phyloP scores from a whole-genome alignment of 2,888 invertebrate species.

The Automeris io region DNA sequence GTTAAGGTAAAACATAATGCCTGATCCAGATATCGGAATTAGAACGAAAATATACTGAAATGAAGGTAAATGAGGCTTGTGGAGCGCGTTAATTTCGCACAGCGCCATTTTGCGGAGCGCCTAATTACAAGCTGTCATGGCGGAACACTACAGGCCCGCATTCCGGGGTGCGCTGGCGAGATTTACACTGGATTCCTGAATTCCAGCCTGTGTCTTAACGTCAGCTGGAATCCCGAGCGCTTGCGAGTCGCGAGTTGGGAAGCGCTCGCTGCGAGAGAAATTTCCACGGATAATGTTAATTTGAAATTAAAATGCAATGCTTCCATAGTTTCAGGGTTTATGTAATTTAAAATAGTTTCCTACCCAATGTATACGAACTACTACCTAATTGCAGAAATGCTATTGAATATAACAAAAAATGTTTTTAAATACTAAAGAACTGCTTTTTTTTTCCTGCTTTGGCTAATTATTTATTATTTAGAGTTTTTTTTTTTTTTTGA shows the following conservation, averaged over 20 bases:
- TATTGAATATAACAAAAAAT: too few species aligned
- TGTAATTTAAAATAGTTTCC: too few species aligned
- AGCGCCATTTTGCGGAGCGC: slow-evolving; percentile 38
- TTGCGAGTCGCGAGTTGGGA: slow-evolving; percentile 6
- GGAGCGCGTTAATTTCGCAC: slow-evolving; percentile 24
- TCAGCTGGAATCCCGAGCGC: slow-evolving; percentile 7
- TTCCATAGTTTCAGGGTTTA: neutral
- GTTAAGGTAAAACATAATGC: neutral
- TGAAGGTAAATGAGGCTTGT: slow-evolving; percentile 3
- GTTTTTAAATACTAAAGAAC: too few species aligned
- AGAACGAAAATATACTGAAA: neutral
- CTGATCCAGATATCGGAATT: neutral
- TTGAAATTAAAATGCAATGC: slow-evolving; percentile 3
- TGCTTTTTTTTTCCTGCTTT: too few species aligned
- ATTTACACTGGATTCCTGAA: slow-evolving; percentile 43
- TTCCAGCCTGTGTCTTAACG: slow-evolving; percentile 35
- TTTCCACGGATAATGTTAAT: slow-evolving; percentile 15
- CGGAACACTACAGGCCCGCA: slow-evolving; percentile 36
- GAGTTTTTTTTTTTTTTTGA: too few species aligned
- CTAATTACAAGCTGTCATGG: slow-evolving; percentile 53
- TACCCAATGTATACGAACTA: too few species aligned
- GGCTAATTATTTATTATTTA: too few species aligned
- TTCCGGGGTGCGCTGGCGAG: slow-evolving; percentile 33
- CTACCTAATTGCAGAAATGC: too few species aligned
- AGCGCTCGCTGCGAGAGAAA: slow-evolving; percentile 19